A percentile compares a stretch with the other conserved stretches of the same genome.
These are phyloP conservation scores for Mongoloraphidia duomilia DNA, from an alignment of 2,888 invertebrate genomes.

Conservation along the genomic window DNA sequence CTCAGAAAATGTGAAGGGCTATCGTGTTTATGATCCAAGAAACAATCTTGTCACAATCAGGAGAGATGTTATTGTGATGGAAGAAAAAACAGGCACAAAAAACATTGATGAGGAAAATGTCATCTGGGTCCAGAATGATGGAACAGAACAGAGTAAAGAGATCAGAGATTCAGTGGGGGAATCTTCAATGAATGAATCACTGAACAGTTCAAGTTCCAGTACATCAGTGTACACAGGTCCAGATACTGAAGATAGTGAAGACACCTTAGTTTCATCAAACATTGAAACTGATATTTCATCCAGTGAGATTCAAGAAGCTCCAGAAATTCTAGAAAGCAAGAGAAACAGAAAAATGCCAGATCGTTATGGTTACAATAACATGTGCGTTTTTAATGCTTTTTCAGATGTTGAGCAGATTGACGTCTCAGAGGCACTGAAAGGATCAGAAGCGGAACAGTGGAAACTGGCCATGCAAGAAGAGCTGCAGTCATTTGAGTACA, in stretches of 20 bases:
- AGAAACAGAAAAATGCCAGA: constrained; percentile 1
- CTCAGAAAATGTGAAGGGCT: constrained; percentile 17
- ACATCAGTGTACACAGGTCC: too few relatives aligned
- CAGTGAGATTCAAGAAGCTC: background rate
- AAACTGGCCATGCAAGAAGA: constrained; percentile 19
- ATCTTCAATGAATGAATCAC: too few relatives aligned
- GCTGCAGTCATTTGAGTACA: constrained; percentile 17
- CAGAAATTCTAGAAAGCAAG: background rate
- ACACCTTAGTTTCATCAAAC: background rate
- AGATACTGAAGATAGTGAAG: background rate
- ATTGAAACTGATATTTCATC: background rate
- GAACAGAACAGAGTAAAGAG: too few relatives aligned
- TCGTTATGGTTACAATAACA: constrained; percentile 4
- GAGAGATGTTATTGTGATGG: constrained; percentile 11
- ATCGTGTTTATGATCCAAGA: constrained; percentile 15
- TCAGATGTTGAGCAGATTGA: constrained; percentile 10
- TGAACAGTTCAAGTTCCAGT: too few relatives aligned
- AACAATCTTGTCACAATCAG: constrained; percentile 10
- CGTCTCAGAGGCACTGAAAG: constrained; percentile 15
- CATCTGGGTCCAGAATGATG: too few relatives aligned
- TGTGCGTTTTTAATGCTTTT: constrained; percentile 8
- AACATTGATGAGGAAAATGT: background rate
- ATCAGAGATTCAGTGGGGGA: too few relatives aligned
- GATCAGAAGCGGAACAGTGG: constrained; percentile 15
- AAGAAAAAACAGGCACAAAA: background rate